Evolutionary conservation across 2,113 vertebrate species (phyloP), one percentile per base, ranked within the genome.

Genomic region (Paramormyrops kingsleyae): DNA sequence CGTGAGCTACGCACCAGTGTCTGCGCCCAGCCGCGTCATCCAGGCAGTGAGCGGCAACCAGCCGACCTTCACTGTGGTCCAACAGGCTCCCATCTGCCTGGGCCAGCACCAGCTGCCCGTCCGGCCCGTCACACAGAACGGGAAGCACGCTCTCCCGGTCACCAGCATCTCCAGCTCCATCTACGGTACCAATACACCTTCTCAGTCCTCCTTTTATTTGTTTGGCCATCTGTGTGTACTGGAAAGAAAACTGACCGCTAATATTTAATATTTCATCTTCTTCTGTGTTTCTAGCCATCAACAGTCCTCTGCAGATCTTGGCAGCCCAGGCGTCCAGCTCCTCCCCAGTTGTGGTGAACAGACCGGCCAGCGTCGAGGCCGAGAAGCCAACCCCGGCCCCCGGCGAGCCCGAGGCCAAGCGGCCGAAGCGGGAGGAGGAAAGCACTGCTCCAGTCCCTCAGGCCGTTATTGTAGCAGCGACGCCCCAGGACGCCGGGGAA

Each of bases 281-380:
- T 27, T 5, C 5, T 62, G 7, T 88, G 15, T 74, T 83, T 5
- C 3, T 94, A 99, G 98, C 97, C 92, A 95, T 99, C 50, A 97
- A 95, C 90, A 99, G 96, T 84, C 98, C 98, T 80, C 94, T 99
- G 93, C 98, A 99, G 95, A 98, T 99, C 89, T 93, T 99, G 44
- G 98, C 98, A 2, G 96, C 98, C 74, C 98, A 99, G 94, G 98
- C 98, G 3, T 99, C 98, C 91, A 99, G 97, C 0, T 99, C 98
- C 59, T 96, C 97, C 2, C 98, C 98, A 0, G 98, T 98, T 86
- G 94, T 98, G 88, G 96, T 99, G 93, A 97, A 95, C 92, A 95
- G 96, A 53, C 96, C 95, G 6, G 93, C 95, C 3, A 95, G 95
- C 88, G 90, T 95, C 4, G 96, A 95, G 88, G 89, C 91, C 0